phyloP scores from a whole-genome alignment of 2,113 vertebrate species.

The Talpa occidentalis region DNA sequence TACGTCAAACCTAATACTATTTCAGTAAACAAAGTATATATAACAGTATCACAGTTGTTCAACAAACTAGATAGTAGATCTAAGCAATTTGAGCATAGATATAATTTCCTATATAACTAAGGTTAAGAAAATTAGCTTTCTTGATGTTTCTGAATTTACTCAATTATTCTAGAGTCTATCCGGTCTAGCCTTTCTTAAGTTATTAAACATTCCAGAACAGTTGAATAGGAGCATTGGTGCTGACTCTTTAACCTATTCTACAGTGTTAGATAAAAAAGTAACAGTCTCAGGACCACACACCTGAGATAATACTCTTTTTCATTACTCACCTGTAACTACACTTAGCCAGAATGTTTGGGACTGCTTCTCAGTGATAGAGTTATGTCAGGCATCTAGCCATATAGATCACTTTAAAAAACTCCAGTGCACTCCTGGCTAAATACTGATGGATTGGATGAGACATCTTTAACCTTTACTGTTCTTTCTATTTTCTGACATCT shows the following conservation, averaged over 20 bases:
- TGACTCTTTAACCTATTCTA: not conserved
- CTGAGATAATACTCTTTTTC: not conserved
- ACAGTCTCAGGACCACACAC: not conserved
- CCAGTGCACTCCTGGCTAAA: conserved; percentile 27
- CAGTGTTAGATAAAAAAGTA: not conserved
- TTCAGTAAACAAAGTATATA: not conserved
- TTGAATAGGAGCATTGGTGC: not conserved
- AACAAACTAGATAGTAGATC: not conserved
- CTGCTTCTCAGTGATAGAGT: not conserved
- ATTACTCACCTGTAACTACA: conserved; percentile 34
- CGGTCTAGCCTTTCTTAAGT: not conserved
- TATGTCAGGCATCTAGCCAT: conserved; percentile 23
- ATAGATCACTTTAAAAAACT: conserved; percentile 60
- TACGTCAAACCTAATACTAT: not conserved
- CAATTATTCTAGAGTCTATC: not conserved
- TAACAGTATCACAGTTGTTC: not conserved
- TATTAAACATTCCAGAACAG: conserved; percentile 14
- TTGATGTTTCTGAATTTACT: conserved; percentile 1
- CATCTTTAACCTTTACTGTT: conserved; percentile 32
- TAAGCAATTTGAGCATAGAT: not conserved
- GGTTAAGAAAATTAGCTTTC: conserved; percentile 21
- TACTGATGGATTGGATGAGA: conserved; percentile 55
- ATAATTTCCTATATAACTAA: not conserved
- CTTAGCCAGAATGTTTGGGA: not conserved
- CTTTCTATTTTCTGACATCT: conserved; percentile 71